A percentile compares a stretch with the other conserved stretches of the same genome.
These are phyloP conservation scores for Delichon dasypus DNA, from an alignment of 2,797 vertebrate species.

Conservation along the genomic window DNA sequence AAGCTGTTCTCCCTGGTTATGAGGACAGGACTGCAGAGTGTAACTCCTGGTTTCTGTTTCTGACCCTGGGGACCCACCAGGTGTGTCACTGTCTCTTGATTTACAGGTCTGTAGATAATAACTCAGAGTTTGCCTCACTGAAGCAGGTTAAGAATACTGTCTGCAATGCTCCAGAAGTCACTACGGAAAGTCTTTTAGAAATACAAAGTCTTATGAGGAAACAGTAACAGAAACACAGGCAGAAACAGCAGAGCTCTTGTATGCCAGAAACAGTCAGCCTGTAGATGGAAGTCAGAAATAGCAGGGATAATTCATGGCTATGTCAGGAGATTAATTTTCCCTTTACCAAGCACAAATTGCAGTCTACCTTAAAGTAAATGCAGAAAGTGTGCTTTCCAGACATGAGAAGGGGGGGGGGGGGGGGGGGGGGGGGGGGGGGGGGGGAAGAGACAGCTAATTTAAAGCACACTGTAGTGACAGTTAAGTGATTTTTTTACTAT, in stretches of 20 bases:
- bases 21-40: not conserved
- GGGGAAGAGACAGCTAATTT: not conserved
- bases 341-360: not conserved
- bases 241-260: not conserved
- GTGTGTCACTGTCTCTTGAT: not conserved
- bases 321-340: not conserved
- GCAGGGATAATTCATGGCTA: not conserved
- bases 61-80: not conserved
- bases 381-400: not conserved
- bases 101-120: not conserved
- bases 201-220: not conserved
- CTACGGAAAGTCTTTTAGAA: not conserved
- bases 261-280: not conserved
- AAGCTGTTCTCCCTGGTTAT: not conserved
- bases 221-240: not conserved
- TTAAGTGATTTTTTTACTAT: not conserved
- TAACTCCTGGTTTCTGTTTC: not conserved
- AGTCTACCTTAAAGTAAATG: not conserved
- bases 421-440: too few relatives aligned
- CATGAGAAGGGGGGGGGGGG: too few relatives aligned
- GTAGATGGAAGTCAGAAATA: not conserved
- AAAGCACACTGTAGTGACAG: not conserved
- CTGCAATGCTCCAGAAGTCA: not conserved
- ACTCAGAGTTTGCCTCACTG: not conserved
- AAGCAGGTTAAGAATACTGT: not conserved